Percentiles rank a stretch among this genome's conserved stretches.
Conservation (phyloP, 2,113 vertebrate genomes). For the Struthidea cinerea region DNA sequence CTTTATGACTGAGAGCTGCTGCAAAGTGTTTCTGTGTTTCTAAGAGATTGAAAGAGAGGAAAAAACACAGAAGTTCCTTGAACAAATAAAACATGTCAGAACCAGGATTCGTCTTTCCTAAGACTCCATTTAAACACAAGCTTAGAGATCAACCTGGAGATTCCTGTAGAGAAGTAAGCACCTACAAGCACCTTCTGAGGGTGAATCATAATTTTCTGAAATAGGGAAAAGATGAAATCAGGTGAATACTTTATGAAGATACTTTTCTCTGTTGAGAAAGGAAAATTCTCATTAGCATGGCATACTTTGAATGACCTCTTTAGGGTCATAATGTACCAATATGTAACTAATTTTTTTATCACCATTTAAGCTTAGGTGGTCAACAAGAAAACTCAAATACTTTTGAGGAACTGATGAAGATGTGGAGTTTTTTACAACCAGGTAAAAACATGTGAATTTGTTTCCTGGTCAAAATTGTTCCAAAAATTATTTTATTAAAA, state of each 20-base stretch:
- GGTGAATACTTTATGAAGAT: background rate
- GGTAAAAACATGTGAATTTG: background rate
- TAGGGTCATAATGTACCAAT: background rate
- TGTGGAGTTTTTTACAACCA: background rate
- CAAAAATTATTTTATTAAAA: background rate
- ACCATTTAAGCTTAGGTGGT: background rate
- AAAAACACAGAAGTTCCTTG: background rate
- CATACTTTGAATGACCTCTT: background rate
- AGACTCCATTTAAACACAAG: background rate
- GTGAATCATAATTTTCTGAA: background rate
- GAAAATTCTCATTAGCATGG: background rate
- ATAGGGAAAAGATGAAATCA: background rate
- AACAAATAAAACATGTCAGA: background rate
- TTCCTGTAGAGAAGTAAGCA: background rate
- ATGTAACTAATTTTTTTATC: background rate
- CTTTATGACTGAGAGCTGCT: background rate
- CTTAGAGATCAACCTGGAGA: background rate
- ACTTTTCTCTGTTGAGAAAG: background rate
- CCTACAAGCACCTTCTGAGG: background rate
- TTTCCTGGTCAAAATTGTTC: background rate
- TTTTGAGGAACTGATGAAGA: background rate
- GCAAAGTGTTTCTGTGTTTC: background rate
- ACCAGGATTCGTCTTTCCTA: background rate
- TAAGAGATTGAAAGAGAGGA: background rate
- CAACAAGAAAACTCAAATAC: accelerated